Evolutionary conservation across 2,113 vertebrate genomes (phyloP), one percentile per base, ranked within the genome.

Genomic region (Zosterops japonicus): DNA sequence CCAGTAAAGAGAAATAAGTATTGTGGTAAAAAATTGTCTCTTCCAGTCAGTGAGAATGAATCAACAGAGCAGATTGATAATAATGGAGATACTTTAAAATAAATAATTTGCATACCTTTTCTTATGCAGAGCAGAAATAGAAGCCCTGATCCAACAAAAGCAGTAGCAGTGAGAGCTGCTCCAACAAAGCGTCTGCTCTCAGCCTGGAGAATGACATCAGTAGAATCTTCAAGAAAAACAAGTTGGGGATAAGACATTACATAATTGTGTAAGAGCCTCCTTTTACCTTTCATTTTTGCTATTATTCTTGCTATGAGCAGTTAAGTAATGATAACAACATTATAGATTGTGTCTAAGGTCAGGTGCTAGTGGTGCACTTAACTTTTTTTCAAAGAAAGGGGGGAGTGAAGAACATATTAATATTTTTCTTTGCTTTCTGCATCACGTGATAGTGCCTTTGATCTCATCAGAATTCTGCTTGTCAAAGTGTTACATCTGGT

Each of bases 81-180:
- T 15, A 94, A 59, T 16, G 21, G 23, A 67, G 44, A 67, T 28
- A 70, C 3, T 56, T 14, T 47, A 63, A 77, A 90, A 67, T 46
- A 69, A 90, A 77, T 31, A 78, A 36, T 39, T 77, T 82, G 0
- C 67, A 56, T 93, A 97, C 96, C 95, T 94, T 95, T 95, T 55
- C 57, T 89, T 59, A 95, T 3, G 49, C 12, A 93, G 55, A 92
- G 21, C 27, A 41, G 36, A 77, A 82, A 61, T 7, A 84, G 57
- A 71, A 93, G 28, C 23, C 36, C 42, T 49, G 91, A 89, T 93
- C 46, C 95, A 70, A 79, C 31, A 42, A 91, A 47, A 89, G 61
- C 64, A 28, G 53, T 47, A 55, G 63, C 41, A 53, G 71, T 35
- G 41, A 96, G 18, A 77, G 53, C 15, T 70, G 36, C 27, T 92